Base-by-base conservation (phyloP, 2,113 vertebrate species). In the Strigops habroptila region DNA sequence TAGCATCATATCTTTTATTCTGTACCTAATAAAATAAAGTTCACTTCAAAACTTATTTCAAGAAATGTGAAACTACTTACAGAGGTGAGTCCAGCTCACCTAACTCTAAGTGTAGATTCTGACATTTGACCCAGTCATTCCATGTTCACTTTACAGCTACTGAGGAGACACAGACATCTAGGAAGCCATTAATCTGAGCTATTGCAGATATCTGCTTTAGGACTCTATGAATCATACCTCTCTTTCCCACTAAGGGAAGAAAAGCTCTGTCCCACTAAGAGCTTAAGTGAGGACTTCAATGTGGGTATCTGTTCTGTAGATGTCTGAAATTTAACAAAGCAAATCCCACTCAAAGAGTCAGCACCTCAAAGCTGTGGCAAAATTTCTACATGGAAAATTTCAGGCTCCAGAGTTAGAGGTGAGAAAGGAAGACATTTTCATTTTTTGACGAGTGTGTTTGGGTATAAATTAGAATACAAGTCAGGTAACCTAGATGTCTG, bases 1-100 rank as follows among this genome's bases (percentile, higher is more conserved):
- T 97, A 65, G 98, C 98, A 89, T 97, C 78, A 0, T 97, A 98
- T 94, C 98, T 98, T 90, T 98, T 98, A 94, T 97, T 98, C 77
- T 98, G 98, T 49, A 98, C 98, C 98, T 98, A 73, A 93, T 74
- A 83, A 83, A 84, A 93, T 0, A 63, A 48, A 92, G 84, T 41
- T 14, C 6, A 70, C 23, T 46, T 91, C 14, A 90, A 75, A 21
- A 65, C 48, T 41, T 39, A 10, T 76, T 87, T 80, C 65, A 83
- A 90, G 39, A 39, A 39, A 39, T 11, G 53, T 37, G 49, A 62
- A 93, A 62, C 4, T 62, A 78, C 59, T 86, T 75, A 71, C 43
- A 64, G 22, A 49, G 3, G 1, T 51, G 27, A 22, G 25, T 60
- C 86, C 48, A 60, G 33, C 31, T 88, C 22, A 71, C 18, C 23